phyloP scores from a whole-genome alignment of 2,113 vertebrate genomes.

The Platichthys flesus region DNA sequence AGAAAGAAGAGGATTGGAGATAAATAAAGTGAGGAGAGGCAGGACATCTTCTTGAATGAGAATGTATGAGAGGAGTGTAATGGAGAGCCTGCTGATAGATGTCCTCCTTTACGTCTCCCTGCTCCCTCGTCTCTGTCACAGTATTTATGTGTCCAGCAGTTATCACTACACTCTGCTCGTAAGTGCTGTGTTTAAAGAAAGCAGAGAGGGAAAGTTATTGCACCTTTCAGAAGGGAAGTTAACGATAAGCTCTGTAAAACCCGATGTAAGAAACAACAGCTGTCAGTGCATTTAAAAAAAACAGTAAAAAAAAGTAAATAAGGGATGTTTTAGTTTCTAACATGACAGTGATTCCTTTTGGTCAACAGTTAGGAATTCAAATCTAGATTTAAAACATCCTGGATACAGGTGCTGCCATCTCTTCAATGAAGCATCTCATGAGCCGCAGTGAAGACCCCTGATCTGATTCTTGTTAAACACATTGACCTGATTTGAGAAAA shows the following conservation, averaged over 20 bases:
- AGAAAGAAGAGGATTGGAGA: conserved; percentile 11
- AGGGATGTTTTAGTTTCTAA: too few species aligned
- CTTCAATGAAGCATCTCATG: too few species aligned
- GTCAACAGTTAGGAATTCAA: too few species aligned
- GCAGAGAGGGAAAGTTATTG: conserved; percentile 31
- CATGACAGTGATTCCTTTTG: too few species aligned
- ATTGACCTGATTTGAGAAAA: too few species aligned
- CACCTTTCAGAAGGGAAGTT: conserved; percentile 17
- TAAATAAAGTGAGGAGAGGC: conserved; percentile 12
- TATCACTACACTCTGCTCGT: conserved; percentile 6
- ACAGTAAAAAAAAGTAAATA: too few species aligned
- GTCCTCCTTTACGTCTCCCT: conserved; percentile 45
- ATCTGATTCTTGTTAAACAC: too few species aligned
- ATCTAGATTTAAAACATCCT: too few species aligned
- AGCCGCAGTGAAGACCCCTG: too few species aligned
- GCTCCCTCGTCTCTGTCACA: conserved; percentile 11
- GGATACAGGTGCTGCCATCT: too few species aligned
- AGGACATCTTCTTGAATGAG: conserved; percentile 53
- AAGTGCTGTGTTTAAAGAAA: conserved; percentile 41
- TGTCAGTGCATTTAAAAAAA: too few species aligned
- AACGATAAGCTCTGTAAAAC: conserved; percentile 1
- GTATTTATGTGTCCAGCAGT: conserved; percentile 35
- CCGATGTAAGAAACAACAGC: too few species aligned
- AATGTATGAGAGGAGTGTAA: conserved; percentile 68
- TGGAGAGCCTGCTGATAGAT: conserved; percentile 64